phyloP scores from a whole-genome alignment of 1,140 invertebrate genomes.

The Neodiprion pinetum region DNA sequence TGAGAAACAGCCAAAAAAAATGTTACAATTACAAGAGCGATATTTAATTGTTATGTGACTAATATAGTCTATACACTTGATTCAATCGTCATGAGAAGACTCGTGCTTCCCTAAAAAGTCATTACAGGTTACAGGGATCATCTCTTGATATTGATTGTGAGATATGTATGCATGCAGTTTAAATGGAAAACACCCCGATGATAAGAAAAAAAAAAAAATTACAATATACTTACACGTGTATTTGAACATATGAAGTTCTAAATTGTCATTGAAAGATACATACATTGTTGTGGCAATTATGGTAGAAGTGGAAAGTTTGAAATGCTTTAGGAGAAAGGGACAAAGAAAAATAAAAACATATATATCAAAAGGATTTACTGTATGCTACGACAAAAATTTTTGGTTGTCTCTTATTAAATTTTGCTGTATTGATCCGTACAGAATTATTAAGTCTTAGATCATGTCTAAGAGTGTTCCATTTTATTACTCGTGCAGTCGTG shows the following conservation, averaged over 20 bases:
- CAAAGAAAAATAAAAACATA: conserved; percentile 5
- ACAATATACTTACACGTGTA: neutral
- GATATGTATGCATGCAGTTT: neutral
- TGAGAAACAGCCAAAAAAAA: neutral
- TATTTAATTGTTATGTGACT: neutral
- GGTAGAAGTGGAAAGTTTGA: neutral
- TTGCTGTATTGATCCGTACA: conserved; percentile 25
- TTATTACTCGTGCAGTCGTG: conserved; percentile 32
- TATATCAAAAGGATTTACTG: neutral
- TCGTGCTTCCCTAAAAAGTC: neutral
- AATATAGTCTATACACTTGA: neutral
- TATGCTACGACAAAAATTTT: neutral
- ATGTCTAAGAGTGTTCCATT: conserved; percentile 58
- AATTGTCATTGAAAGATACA: too few relatives aligned
- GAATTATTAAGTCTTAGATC: conserved; percentile 48
- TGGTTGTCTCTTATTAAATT: conserved; percentile 26
- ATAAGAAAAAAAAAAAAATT: neutral
- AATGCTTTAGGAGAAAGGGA: conserved; percentile 8
- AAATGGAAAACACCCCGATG: neutral
- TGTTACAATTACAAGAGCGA: neutral
- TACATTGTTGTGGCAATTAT: neutral
- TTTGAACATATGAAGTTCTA: neutral
- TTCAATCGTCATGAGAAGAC: neutral
- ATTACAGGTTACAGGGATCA: conserved; percentile 1
- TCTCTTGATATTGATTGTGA: conserved; percentile 2